Percentiles rank a stretch among this genome's conserved stretches.
Conservation (phyloP, 2,113 vertebrate species). For the Triplophysa rosa region DNA sequence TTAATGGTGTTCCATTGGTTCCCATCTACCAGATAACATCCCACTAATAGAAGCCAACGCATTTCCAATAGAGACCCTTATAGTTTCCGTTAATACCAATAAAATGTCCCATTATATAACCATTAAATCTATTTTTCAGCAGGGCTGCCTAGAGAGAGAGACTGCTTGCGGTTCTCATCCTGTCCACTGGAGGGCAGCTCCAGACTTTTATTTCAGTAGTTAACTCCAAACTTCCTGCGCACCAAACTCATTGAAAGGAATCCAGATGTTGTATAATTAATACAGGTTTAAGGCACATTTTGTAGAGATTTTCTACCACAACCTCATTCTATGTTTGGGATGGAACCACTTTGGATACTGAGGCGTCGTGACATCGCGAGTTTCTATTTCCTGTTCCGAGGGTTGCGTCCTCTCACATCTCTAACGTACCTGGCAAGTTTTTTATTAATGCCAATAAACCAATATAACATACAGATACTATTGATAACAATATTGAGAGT, state of each 20-base stretch:
- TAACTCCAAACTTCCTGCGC: background rate
- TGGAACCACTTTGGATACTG: background rate
- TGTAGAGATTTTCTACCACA: background rate
- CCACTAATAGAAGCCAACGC: too few relatives aligned
- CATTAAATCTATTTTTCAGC: too few relatives aligned
- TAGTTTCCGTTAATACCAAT: too few relatives aligned
- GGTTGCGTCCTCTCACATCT: conserved; percentile 11
- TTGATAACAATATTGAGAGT: too few relatives aligned
- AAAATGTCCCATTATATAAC: too few relatives aligned
- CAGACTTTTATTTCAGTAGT: background rate
- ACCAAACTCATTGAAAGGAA: conserved; percentile 3
- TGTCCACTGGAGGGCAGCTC: conserved; percentile 46
- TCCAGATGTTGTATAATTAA: conserved; percentile 19
- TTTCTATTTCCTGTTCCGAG: background rate
- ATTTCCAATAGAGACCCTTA: too few relatives aligned
- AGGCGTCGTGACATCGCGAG: background rate
- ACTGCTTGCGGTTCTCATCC: background rate
- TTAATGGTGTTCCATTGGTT: too few relatives aligned
- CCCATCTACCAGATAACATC: too few relatives aligned
- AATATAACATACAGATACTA: background rate
- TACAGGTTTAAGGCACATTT: conserved; percentile 27
- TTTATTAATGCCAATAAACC: too few relatives aligned
- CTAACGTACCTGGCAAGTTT: conserved; percentile 24
- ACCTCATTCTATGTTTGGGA: background rate
- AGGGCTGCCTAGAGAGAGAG: too few relatives aligned